These are phyloP conservation scores for Tetrapedia diversipes DNA, from an alignment of 2,888 invertebrate genomes.

Conservation along the genomic window DNA sequence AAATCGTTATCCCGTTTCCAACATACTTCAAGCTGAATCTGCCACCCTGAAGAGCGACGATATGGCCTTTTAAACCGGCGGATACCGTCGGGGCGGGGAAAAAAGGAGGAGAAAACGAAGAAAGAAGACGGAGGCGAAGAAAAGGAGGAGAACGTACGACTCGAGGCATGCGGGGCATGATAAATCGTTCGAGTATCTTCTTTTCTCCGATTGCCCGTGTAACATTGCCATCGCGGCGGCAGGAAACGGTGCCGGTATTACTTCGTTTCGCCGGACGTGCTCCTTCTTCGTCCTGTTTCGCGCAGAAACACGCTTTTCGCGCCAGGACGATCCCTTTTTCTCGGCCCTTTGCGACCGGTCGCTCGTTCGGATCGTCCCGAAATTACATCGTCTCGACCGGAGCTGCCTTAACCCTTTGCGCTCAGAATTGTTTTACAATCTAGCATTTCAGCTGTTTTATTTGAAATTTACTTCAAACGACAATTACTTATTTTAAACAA, in stretches of 20 bases:
- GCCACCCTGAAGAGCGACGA: not conserved
- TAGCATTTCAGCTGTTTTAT: too few species aligned
- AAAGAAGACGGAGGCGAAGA: not conserved
- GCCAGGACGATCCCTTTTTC: not conserved
- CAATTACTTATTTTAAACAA: too few species aligned
- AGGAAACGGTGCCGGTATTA: conserved; percentile 46
- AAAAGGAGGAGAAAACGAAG: not conserved
- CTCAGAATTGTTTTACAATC: too few species aligned
- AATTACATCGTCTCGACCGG: conserved; percentile 2
- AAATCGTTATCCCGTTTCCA: not conserved
- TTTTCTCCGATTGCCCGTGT: conserved; percentile 54
- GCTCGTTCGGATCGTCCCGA: not conserved
- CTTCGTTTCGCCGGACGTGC: conserved; percentile 41
- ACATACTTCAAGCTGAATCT: not conserved
- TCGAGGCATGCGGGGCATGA: conserved; percentile 45
- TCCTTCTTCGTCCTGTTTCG: conserved; percentile 18
- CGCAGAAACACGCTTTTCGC: conserved; percentile 22
- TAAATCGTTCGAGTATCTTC: conserved; percentile 57
- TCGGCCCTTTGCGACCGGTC: not conserved
- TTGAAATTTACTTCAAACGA: too few species aligned
- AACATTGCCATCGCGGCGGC: conserved; percentile 43
- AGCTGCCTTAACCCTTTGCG: too few species aligned
- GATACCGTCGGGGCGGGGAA: not conserved
- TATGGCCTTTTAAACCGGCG: conserved; percentile 16
- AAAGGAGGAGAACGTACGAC: conserved; percentile 33